Conservation (phyloP, 1,140 invertebrate genomes). For the Physella acuta region DNA sequence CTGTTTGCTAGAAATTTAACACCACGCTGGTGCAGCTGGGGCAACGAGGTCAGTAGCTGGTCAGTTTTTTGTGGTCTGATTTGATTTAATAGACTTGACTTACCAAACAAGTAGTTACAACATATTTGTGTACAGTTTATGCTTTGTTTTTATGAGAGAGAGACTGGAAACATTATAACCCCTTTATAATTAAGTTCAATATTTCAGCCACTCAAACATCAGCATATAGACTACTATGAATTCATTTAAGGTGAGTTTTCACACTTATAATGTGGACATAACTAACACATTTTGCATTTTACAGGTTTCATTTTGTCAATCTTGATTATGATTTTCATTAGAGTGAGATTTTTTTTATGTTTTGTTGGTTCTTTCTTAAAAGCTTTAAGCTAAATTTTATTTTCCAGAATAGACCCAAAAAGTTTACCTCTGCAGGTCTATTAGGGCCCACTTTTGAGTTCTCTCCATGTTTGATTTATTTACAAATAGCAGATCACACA, state of each 20-base stretch:
- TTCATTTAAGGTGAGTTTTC: not conserved
- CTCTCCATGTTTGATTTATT: no score
- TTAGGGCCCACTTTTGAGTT: no score
- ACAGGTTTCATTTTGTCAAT: not conserved
- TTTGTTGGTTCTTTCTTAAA: not conserved
- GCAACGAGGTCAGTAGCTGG: constrained; percentile 71
- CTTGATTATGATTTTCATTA: not conserved
- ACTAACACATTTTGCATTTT: no score
- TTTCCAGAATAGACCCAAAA: not conserved
- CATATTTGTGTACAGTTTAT: not conserved
- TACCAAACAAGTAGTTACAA: not conserved
- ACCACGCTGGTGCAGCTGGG: constrained; percentile 80
- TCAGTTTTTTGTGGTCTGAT: not conserved
- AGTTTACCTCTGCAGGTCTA: not conserved
- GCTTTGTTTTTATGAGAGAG: not conserved
- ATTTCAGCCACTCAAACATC: not conserved
- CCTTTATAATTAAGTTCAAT: not conserved
- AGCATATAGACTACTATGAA: not conserved
- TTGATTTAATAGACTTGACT: not conserved
- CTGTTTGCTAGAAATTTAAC: constrained; percentile 86
- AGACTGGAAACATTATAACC: not conserved
- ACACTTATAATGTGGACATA: no score
- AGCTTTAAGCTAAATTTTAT: not conserved
- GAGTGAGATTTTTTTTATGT: not conserved
- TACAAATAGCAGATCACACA: no score